These are phyloP conservation scores for Drosophila rufa DNA, from an alignment of 1,140 invertebrate genomes.

Conservation along the genomic window DNA sequence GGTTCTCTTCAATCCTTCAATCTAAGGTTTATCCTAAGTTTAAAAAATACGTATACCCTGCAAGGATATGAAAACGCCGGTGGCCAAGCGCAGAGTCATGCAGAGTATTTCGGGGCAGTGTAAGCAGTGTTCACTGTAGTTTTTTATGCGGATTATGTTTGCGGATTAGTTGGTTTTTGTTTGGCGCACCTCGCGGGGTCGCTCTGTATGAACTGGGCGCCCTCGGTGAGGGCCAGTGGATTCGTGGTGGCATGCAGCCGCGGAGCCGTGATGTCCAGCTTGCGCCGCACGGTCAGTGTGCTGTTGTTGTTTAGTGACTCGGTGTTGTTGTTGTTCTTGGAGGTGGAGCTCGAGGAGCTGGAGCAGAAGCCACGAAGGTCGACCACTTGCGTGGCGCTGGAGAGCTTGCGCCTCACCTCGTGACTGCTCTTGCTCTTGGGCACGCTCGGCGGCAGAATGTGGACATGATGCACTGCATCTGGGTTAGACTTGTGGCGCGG, in stretches of 20 bases:
- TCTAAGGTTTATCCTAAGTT: not conserved
- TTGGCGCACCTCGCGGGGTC: conserved; percentile 71
- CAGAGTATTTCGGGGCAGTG: conserved; percentile 31
- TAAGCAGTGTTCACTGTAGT: conserved; percentile 31
- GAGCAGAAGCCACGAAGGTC: conserved; percentile 1
- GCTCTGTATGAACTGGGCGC: conserved; percentile 84
- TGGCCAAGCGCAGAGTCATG: conserved; percentile 43
- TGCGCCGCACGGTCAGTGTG: conserved; percentile 66
- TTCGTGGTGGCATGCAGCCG: conserved; percentile 91
- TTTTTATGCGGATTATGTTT: conserved; percentile 9
- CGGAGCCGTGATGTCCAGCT: conserved; percentile 88
- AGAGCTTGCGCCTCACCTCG: conserved; percentile 61
- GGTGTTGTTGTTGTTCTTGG: conserved; percentile 46
- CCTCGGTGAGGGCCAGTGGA: conserved; percentile 86
- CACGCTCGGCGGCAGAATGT: conserved; percentile 54
- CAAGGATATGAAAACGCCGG: conserved; percentile 22
- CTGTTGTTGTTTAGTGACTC: conserved; percentile 42
- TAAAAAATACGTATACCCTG: not conserved
- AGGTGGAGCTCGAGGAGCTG: conserved; percentile 13
- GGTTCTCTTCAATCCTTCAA: not conserved
- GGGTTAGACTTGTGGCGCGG: conserved; percentile 58
- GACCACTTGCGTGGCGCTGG: conserved; percentile 22
- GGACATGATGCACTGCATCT: conserved; percentile 58
- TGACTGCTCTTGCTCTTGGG: conserved; percentile 70
- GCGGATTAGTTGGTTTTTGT: conserved; percentile 44